These are phyloP conservation scores for Tupaia chinensis DNA, from an alignment of 2,113 vertebrate genomes.

Conservation along the genomic window DNA sequence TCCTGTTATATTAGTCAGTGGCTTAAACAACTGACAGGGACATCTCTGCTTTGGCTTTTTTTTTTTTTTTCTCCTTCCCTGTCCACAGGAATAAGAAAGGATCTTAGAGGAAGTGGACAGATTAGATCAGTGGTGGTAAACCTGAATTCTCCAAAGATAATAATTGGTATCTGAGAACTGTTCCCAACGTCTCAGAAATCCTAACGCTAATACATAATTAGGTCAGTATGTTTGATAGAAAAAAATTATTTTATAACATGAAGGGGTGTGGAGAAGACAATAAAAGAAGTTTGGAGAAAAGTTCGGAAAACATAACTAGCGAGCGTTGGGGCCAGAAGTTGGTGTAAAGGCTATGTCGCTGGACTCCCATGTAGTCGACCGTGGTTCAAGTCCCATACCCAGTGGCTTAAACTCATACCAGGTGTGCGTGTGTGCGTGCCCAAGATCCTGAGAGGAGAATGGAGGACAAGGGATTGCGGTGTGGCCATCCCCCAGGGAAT, in stretches of 20 bases:
- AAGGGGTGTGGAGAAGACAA: not conserved
- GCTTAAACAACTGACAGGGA: not conserved
- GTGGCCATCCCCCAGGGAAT: too few species aligned
- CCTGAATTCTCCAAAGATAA: not conserved
- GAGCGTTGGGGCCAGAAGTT: too few species aligned
- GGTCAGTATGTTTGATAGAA: not conserved
- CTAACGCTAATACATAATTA: not conserved
- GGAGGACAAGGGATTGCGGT: too few species aligned
- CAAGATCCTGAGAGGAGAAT: too few species aligned
- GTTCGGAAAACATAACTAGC: not conserved
- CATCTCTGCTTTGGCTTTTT: not conserved
- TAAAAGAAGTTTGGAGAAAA: not conserved
- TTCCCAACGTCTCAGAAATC: not conserved
- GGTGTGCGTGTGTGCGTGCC: too few species aligned
- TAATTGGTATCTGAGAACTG: not conserved
- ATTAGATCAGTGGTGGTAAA: not conserved
- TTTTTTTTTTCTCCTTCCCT: not conserved
- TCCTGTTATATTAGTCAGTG: not conserved
- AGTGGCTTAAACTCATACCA: too few species aligned
- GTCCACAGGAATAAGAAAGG: not conserved
- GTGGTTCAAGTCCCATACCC: too few species aligned
- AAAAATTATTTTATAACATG: not conserved
- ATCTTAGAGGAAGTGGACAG: not conserved
- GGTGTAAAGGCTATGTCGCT: too few species aligned
- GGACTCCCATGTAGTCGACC: too few species aligned